A percentile compares a stretch with the other conserved stretches of the same genome.
These are phyloP conservation scores for Schizopygopsis malacanthus DNA, from an alignment of 2,797 vertebrate species.

Conservation along the genomic window DNA sequence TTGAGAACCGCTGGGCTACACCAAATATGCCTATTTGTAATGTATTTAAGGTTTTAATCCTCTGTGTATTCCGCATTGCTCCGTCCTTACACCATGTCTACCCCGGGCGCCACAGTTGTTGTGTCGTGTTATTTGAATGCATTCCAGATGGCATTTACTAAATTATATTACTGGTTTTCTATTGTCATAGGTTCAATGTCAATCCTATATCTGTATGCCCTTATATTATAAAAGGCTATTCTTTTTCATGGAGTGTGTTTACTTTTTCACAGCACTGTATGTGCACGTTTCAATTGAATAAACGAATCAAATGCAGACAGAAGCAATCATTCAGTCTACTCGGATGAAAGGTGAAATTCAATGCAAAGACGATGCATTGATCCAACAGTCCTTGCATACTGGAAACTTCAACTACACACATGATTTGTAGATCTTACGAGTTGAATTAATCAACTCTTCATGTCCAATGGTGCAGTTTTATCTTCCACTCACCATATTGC, in stretches of 20 bases:
- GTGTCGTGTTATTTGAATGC: too few species aligned
- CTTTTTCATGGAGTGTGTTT: background rate
- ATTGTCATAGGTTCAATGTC: background rate
- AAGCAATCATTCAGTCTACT: background rate
- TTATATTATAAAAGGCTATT: background rate
- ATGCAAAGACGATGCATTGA: constrained; percentile 3
- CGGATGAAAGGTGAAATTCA: background rate
- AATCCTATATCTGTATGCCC: background rate
- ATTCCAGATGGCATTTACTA: background rate
- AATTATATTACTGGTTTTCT: background rate
- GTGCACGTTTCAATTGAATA: background rate
- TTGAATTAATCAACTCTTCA: constrained; percentile 7
- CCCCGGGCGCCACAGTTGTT: too few species aligned
- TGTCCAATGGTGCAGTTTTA: background rate
- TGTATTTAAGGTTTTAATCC: too few species aligned
- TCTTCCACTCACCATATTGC: background rate
- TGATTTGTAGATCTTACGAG: background rate
- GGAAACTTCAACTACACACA: background rate
- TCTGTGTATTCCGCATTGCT: too few species aligned
- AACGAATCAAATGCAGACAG: background rate
- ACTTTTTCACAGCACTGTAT: background rate
- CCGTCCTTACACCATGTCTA: too few species aligned
- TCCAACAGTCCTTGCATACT: background rate
- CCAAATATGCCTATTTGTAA: too few species aligned
- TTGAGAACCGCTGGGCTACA: too few species aligned